phyloP scores from a whole-genome alignment of 2,888 invertebrate genomes.

The Sphecodes monilicornis region DNA sequence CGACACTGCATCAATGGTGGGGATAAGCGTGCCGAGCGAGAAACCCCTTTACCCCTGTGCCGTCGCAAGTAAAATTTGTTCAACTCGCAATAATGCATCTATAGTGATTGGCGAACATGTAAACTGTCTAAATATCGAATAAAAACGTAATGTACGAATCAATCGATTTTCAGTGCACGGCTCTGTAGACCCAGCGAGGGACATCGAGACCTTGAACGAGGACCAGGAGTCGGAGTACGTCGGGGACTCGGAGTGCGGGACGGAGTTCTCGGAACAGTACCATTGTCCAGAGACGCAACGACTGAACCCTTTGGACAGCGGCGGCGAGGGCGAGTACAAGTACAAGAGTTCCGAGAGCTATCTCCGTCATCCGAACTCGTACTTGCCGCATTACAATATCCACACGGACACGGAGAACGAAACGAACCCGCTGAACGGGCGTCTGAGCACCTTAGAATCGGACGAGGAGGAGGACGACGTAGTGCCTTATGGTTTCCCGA shows the following conservation, averaged over 20 bases:
- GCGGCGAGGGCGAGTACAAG: slow-evolving; percentile 86
- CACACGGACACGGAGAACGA: slow-evolving; percentile 89
- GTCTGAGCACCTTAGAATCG: slow-evolving; percentile 81
- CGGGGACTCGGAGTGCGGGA: slow-evolving; percentile 89
- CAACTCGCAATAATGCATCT: no score
- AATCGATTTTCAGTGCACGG: slow-evolving; percentile 83
- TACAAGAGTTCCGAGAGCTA: slow-evolving; percentile 88
- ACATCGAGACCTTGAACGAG: slow-evolving; percentile 89
- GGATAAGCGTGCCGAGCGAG: no score
- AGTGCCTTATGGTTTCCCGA: slow-evolving; percentile 86
- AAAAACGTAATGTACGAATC: not conserved
- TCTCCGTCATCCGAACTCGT: slow-evolving; percentile 93
- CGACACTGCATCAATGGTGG: no score
- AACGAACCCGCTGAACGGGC: slow-evolving; percentile 81
- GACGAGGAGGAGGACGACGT: slow-evolving; percentile 84
- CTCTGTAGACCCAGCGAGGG: slow-evolving; percentile 87
- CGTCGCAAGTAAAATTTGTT: no score
- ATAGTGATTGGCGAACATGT: not conserved
- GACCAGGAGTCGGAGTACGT: slow-evolving; percentile 89
- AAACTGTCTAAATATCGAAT: not conserved
- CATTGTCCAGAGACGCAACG: slow-evolving; percentile 86
- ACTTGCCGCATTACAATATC: slow-evolving; percentile 90
- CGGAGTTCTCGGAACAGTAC: slow-evolving; percentile 86
- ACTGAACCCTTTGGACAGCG: slow-evolving; percentile 88
- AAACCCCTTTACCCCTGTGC: no score